Evolutionary conservation across 92 coral and sea anemone species (phyloP).

Genomic region (Palythoa grandiflora): DNA sequence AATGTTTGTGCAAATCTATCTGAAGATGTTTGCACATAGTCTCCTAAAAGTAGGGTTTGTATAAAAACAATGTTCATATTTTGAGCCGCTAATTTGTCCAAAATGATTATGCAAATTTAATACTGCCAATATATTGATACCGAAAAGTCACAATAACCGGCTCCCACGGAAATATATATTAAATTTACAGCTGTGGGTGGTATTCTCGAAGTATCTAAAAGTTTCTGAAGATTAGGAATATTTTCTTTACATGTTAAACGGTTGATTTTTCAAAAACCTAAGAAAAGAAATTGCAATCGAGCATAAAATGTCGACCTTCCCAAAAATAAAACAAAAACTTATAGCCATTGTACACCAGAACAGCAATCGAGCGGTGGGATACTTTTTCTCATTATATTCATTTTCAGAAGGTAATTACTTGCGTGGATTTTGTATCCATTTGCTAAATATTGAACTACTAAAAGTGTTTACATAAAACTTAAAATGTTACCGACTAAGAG

Average conservation of each 20-base stretch:
- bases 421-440: not conserved
- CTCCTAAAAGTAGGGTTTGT: no score
- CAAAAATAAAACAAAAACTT: not conserved
- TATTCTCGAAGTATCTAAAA: not conserved
- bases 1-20: not conserved
- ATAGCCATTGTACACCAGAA: not conserved
- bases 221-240: not conserved
- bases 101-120: constrained; percentile 1
- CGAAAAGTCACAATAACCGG: not conserved
- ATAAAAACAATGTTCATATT: not conserved
- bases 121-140: not conserved
- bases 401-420: not conserved
- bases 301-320: not conserved
- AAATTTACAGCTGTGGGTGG: not conserved
- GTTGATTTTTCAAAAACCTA: not conserved
- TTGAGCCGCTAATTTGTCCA: not conserved
- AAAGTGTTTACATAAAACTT: not conserved
- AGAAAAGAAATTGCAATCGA: not conserved
- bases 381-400: not conserved
- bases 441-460: not conserved
- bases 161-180: not conserved
- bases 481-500: not conserved
- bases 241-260: not conserved
- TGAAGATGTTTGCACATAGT: not conserved
- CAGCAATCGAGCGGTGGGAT: not conserved